phyloP scores from a whole-genome alignment of 2,113 vertebrate species.

The Ursus arctos region DNA sequence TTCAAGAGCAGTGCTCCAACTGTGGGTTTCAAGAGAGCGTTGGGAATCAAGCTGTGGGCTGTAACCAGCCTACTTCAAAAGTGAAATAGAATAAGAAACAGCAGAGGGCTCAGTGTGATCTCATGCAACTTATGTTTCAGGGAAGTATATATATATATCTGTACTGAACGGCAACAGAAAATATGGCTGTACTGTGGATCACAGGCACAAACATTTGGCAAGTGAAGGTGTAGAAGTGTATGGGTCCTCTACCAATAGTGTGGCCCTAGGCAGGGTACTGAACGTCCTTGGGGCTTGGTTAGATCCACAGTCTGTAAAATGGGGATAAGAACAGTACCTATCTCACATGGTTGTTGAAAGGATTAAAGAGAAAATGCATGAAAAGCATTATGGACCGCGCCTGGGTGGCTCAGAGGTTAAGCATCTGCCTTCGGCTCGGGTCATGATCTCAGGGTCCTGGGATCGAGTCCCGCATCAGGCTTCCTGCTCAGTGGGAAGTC shows the following conservation, averaged over 20 bases:
- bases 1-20: neutral
- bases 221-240: neutral
- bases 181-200: neutral
- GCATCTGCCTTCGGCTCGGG: too few relatives aligned
- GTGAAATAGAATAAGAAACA: neutral
- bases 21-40: neutral
- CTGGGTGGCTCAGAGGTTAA: too few relatives aligned
- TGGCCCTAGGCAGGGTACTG: neutral
- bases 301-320: neutral
- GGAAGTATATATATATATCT: neutral
- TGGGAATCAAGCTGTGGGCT: neutral
- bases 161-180: rapidly evolving
- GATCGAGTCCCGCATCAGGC: too few relatives aligned
- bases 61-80: constrained; percentile 8
- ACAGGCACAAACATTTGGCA: neutral
- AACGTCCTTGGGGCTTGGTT: neutral
- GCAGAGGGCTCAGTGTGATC: neutral
- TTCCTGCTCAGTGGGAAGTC: too few relatives aligned
- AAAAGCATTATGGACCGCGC: neutral
- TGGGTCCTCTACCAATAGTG: neutral
- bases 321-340: neutral
- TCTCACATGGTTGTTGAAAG: neutral
- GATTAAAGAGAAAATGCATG: neutral
- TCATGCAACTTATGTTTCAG: neutral
- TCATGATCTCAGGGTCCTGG: too few relatives aligned